Evolutionary conservation across 2,888 invertebrate genomes (phyloP), one percentile per base, ranked within the genome.

Genomic region (Diaperis boleti): DNA sequence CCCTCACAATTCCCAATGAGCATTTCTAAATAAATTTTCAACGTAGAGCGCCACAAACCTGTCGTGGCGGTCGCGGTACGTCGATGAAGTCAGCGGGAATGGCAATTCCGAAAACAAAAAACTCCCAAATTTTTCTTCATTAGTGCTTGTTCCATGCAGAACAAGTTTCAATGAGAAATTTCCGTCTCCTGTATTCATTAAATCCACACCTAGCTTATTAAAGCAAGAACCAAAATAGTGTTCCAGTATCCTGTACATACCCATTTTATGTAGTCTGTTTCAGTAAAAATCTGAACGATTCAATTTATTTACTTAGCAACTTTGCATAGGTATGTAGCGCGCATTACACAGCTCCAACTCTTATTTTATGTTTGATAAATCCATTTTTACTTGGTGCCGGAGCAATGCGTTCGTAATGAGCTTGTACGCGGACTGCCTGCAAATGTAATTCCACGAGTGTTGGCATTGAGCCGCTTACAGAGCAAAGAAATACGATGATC

Each of bases 401-500:
- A 59, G 60, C 60, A 64, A 55, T 56, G 64, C 44, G 64, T 64
- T 49, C 60, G 60, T 60, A 64, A 64, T 64, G 64, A 64, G 64
- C 50, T 26, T 60, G 56, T 50, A 60, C 60, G 65, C 59, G 59
- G 62, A 61, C 57, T 65, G 65, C 66, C 64, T 65, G 66, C 65
- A 66, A 66, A 66, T 60, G 62, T 62, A 63, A 64, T 65, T 59
- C 65, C 63, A 57, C 59, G 62, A 64, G 64, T 59, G 65, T 65
- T 62, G 67, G 59, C 55, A 65, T 63, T 67, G 68, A 66, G 66
- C 65, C 64, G 65, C 65, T 66, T 64, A 65, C 63, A 62, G 54
- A 57, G 47, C 18, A 54, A 62, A 62, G 68, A 71, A 70, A 75
- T 73, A 75, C 76, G 76, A 74, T 62, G 71, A 71, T 74, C 78